Conservation (phyloP, 2,797 vertebrate genomes). For the Poeciliopsis infans region DNA sequence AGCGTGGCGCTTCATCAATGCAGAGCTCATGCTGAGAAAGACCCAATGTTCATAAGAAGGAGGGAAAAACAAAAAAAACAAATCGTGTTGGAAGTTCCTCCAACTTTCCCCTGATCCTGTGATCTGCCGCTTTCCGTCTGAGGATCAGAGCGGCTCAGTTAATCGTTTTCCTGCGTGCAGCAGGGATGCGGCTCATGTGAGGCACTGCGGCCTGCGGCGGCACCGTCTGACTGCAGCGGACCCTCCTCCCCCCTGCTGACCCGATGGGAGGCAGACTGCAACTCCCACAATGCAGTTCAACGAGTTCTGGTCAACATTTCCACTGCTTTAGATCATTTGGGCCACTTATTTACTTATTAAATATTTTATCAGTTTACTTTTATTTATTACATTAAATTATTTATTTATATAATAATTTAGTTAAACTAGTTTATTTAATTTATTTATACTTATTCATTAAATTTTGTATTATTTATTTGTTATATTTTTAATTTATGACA, state of each 20-base stretch:
- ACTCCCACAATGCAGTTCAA: background rate
- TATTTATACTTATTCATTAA: no score
- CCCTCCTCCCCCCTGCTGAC: background rate
- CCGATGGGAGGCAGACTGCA: background rate
- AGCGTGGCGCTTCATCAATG: background rate
- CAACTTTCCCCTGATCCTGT: background rate
- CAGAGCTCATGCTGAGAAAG: background rate
- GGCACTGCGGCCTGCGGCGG: background rate
- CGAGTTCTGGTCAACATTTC: background rate
- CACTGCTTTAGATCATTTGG: background rate
- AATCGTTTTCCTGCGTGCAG: background rate
- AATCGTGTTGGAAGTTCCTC: background rate
- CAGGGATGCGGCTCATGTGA: constrained; percentile 2
- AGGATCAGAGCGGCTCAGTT: background rate
- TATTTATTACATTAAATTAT: no score
- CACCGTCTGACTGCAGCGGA: background rate
- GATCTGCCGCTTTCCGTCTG: background rate
- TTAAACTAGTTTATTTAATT: no score
- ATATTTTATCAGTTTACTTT: no score
- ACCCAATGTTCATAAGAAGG: background rate
- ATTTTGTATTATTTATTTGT: no score
- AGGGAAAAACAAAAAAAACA: background rate
- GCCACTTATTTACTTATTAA: no score
- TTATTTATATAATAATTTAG: no score
- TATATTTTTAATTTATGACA: no score